Base-by-base conservation (phyloP, 2,888 invertebrate genomes). In the Rhorus exstirpatorius region DNA sequence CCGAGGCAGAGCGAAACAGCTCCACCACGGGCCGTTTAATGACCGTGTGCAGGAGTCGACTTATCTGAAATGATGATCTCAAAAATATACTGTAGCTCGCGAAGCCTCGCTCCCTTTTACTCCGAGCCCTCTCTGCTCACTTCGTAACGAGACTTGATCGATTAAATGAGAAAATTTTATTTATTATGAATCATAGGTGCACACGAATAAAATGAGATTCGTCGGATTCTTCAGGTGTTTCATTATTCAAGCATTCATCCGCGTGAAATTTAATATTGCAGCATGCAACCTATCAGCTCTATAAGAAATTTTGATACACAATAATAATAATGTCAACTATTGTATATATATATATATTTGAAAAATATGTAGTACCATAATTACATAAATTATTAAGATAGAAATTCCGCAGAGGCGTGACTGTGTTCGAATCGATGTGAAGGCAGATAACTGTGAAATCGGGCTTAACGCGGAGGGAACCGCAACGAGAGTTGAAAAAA, bases 41-140 rank as follows among this genome's bases (percentile, higher is more conserved):
- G 77, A 24, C 63, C 81, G 72, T 76, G 75, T 77, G 84, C 86
- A 86, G 87, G 88, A 86, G 88, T 89, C 90, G 87, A 88, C 87
- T 89, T 92, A 92, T 92, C 92, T 92, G 89, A 92, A 92, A 92
- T 92, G 92, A 92, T 91, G 89, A 92, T 92, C 92, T 92, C 87
- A 91, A 91, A 91, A 91, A 84, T 91, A 84, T 87, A 80, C 71
- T 85, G 70, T 70, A 83, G 85, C 65, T 46, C 67, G 80, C 74
- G 60, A 82, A 65, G 44, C 17, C 67, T 49, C 63, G 19, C 61
- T 53, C 61, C 44, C 53, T 55, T 67, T 61, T 55, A 19, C 14
- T 63, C 8, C 31, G 38, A 55, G 49, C 44, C 44, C 46, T 51
- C 44, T 70, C 83, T 75, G 75, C 81, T 72, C 76, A 67, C 68